Percentiles rank a stretch among this genome's conserved stretches.
These are phyloP conservation scores for Chorisops tibialis DNA, from an alignment of 2,888 invertebrate genomes.

Conservation along the genomic window DNA sequence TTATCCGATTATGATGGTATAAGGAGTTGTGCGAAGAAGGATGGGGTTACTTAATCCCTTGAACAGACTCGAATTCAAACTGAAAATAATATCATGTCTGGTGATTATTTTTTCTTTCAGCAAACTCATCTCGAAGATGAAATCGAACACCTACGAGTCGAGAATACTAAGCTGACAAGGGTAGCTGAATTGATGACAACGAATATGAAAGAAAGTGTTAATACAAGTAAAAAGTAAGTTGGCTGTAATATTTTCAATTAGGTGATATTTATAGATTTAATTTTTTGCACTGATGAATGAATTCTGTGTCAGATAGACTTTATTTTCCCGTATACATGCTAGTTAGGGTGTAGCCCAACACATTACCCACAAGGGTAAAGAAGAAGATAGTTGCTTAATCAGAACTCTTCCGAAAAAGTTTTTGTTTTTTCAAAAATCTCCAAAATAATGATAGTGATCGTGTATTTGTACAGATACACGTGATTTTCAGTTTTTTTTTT, in stretches of 20 bases:
- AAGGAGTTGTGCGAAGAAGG: background rate
- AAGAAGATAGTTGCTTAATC: no score
- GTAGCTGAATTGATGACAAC: slow-evolving; percentile 49
- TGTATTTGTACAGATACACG: no score
- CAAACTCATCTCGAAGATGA: slow-evolving; percentile 51
- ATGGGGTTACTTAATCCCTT: background rate
- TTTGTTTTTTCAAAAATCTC: no score
- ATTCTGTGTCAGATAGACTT: no score
- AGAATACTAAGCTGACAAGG: slow-evolving; percentile 49
- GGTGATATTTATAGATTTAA: slow-evolving; percentile 13
- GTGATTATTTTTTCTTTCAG: slow-evolving; percentile 35
- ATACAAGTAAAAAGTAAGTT: slow-evolving; percentile 49
- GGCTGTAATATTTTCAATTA: slow-evolving; percentile 7
- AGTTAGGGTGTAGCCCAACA: no score
- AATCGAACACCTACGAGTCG: slow-evolving; percentile 47
- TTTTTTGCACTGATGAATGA: no score
- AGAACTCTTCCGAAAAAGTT: no score
- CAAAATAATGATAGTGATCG: no score
- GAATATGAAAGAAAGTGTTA: slow-evolving; percentile 52
- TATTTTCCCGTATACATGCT: no score
- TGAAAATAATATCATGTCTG: background rate
- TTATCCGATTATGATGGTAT: background rate
- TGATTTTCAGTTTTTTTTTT: no score
- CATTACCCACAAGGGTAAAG: no score
- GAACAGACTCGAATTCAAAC: background rate